Percentiles rank a stretch among this genome's conserved stretches.
These are phyloP conservation scores for Lophius piscatorius DNA, from an alignment of 2,113 vertebrate genomes.

Conservation along the genomic window DNA sequence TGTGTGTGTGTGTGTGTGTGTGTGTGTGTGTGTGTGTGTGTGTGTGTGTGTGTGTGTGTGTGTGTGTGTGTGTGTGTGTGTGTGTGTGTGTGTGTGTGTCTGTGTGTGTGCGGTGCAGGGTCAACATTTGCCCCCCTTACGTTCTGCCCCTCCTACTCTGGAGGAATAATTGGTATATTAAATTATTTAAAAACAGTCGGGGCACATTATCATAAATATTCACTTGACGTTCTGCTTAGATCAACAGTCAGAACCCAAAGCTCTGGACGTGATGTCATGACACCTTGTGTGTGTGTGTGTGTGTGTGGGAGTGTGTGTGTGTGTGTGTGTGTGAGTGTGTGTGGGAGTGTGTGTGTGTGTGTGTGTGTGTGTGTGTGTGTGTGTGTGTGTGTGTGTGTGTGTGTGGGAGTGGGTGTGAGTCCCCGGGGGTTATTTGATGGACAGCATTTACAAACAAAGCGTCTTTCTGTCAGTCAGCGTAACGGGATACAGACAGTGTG, in stretches of 20 bases:
- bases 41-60: no score
- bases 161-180: conserved; percentile 72
- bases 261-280: conserved; percentile 51
- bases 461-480: conserved; percentile 57
- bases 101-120: conserved; percentile 40
- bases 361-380: conserved; percentile 18
- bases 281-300: conserved; percentile 17
- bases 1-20: no score
- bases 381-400: no score
- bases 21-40: no score
- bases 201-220: conserved; percentile 74
- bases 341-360: not conserved
- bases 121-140: conserved; percentile 61
- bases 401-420: no score
- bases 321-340: conserved; percentile 8
- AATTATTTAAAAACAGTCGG: conserved; percentile 71
- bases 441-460: conserved; percentile 71
- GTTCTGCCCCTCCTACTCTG: conserved; percentile 32
- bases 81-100: no score
- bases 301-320: conserved; percentile 3
- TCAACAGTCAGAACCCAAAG: conserved; percentile 67
- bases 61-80: no score
- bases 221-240: conserved; percentile 67
- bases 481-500: conserved; percentile 60
- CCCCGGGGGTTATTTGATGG: conserved; percentile 65